These are phyloP conservation scores for Nannospalax galili DNA, from an alignment of 2,113 vertebrate genomes.

Conservation along the genomic window DNA sequence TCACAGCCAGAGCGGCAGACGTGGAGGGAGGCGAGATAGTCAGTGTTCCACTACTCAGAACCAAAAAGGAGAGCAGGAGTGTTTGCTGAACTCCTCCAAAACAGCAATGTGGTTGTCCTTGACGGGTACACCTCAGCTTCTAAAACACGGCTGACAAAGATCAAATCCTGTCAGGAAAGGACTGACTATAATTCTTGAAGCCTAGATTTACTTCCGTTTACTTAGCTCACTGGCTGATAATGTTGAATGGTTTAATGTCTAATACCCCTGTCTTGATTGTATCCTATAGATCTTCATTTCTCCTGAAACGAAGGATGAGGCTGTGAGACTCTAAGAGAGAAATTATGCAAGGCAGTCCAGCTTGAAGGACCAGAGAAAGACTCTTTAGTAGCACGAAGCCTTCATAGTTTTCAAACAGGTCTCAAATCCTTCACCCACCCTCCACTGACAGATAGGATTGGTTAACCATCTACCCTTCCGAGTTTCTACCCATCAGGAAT, in stretches of 20 bases:
- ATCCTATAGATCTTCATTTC: slow-evolving; percentile 49
- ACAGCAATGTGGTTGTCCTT: background rate
- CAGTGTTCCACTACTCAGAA: background rate
- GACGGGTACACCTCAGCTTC: background rate
- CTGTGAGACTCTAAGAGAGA: background rate
- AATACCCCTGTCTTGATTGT: slow-evolving; percentile 67
- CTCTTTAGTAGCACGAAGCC: slow-evolving; percentile 69
- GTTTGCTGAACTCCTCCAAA: background rate
- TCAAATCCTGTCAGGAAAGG: slow-evolving; percentile 23
- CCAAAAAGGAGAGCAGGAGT: background rate
- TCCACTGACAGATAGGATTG: rapidly evolving
- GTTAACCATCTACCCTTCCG: background rate
- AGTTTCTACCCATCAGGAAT: background rate
- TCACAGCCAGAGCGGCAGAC: background rate
- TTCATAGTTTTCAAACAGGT: background rate
- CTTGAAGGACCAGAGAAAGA: slow-evolving; percentile 64
- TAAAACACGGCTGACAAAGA: background rate
- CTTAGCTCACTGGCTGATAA: slow-evolving; percentile 10
- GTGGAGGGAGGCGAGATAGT: background rate
- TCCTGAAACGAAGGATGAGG: background rate
- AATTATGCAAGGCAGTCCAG: background rate
- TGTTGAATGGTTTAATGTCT: background rate
- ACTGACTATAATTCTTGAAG: background rate
- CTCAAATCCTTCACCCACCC: background rate
- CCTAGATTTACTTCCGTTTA: background rate